A percentile compares a stretch with the other conserved stretches of the same genome.
phyloP scores from a whole-genome alignment of 2,888 invertebrate genomes.

The Cremastinae sp. region DNA sequence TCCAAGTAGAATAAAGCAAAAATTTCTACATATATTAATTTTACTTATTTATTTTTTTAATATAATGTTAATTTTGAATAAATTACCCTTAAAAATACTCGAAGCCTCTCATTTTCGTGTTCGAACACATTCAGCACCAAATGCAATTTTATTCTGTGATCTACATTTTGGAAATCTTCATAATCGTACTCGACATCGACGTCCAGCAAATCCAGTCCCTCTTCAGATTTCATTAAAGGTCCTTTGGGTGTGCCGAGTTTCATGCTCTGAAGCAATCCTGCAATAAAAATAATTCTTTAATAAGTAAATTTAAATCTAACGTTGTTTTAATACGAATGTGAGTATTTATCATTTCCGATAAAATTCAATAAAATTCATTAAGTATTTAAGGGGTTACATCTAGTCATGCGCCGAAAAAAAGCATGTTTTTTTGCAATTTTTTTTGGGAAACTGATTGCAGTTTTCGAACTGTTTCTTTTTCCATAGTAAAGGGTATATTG shows the following conservation, averaged over 20 bases:
- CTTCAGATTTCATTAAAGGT: constrained; percentile 74
- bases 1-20: too few relatives aligned
- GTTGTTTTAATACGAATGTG: too few relatives aligned
- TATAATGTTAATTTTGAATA: constrained; percentile 12
- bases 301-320: too few relatives aligned
- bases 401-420: too few relatives aligned
- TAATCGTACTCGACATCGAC: constrained; percentile 82
- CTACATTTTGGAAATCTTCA: constrained; percentile 81
- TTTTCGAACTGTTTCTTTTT: too few relatives aligned
- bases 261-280: constrained; percentile 81
- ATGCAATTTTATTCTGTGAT: constrained; percentile 83
- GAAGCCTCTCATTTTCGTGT: constrained; percentile 82
- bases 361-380: too few relatives aligned
- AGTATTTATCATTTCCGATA: too few relatives aligned
- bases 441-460: too few relatives aligned
- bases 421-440: constrained; percentile 55
- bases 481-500: too few relatives aligned
- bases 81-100: constrained; percentile 81
- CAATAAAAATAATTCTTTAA: too few relatives aligned
- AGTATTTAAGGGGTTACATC: too few relatives aligned
- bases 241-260: constrained; percentile 79
- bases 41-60: neutral
- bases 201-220: constrained; percentile 66
- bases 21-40: too few relatives aligned
- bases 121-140: constrained; percentile 82